Conservation (phyloP, 2,888 invertebrate species). For the Drosophila borborema region DNA sequence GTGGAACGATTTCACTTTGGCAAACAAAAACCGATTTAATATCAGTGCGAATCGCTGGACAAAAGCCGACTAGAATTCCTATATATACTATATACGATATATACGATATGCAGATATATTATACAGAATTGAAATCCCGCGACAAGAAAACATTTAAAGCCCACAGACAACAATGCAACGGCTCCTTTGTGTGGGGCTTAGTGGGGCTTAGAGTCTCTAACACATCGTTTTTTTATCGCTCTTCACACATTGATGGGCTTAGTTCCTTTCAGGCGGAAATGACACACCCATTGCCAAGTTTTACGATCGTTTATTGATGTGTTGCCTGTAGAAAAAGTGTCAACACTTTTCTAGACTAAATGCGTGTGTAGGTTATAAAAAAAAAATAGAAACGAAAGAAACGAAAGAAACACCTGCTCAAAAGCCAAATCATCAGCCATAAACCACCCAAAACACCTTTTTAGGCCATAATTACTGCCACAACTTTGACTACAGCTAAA, state of each 20-base stretch:
- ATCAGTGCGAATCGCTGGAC: slow-evolving; percentile 42
- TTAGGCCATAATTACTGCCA: slow-evolving; percentile 56
- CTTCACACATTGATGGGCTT: slow-evolving; percentile 28
- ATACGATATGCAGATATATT: neutral
- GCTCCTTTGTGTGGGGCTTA: slow-evolving; percentile 53
- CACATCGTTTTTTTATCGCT: slow-evolving; percentile 58
- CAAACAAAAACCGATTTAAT: slow-evolving; percentile 23
- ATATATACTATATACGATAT: neutral
- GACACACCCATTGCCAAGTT: slow-evolving; percentile 61
- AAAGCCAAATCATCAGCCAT: slow-evolving; percentile 41
- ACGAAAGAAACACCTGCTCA: slow-evolving; percentile 55
- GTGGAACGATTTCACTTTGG: slow-evolving; percentile 55
- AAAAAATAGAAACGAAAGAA: slow-evolving; percentile 50
- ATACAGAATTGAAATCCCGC: slow-evolving; percentile 13
- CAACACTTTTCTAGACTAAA: slow-evolving; percentile 69
- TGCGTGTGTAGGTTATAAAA: slow-evolving; percentile 66
- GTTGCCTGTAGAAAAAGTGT: slow-evolving; percentile 63
- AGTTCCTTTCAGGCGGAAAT: slow-evolving; percentile 67
- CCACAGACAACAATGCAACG: slow-evolving; percentile 29
- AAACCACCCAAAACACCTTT: slow-evolving; percentile 72
- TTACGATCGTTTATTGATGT: slow-evolving; percentile 73
- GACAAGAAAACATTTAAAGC: slow-evolving; percentile 25
- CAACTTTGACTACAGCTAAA: slow-evolving; percentile 11
- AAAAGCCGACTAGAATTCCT: slow-evolving; percentile 16
- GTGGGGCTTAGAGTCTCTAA: slow-evolving; percentile 34